Evolutionary conservation across 2,797 vertebrate genomes (phyloP), one percentile per base, ranked within the genome.

Genomic region (Aythya fuligula): DNA sequence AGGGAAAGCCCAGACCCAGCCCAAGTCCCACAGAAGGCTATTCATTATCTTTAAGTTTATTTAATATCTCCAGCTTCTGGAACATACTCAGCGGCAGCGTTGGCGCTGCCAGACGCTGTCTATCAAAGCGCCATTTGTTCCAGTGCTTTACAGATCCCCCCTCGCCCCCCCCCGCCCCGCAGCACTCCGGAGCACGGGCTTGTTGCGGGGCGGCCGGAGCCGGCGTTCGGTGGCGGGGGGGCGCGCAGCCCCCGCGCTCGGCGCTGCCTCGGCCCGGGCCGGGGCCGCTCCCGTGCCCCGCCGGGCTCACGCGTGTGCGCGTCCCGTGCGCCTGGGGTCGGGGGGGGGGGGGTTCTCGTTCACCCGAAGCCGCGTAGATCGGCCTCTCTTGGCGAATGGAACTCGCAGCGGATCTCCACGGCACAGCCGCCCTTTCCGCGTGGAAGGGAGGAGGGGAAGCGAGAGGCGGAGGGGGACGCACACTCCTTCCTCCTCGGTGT

Each of bases 31-130:
- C 95, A 91, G 97, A 95, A 98, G 96, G 96, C 91, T 78, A 96
- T 97, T 96, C 95, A 97, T 98, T 95, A 97, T 93, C 88, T 92
- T 89, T 85, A 67, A 94, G 97, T 97, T 98, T 97, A 97, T 97
- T 97, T 97, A 96, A 96, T 97, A 95, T 95, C 97, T 94, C 67
- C 17, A 76, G 81, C 95, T 86, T 88, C 95, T 95, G 97, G 94
- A 93, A 93, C 84, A 83, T 78, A 93, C 90, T 97, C 92, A 36
- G 70, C 74, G 32, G 94, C 92, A 41, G 94, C 74, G 64, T 73
- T 93, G 97, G 91, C 86, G 67, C 38, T 51, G 96, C 96, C 94
- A 96, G 95, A 95, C 93, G 83, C 64, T 94, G 87, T 92, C 73
- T 70, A 84, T 96, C 90, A 89, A 92, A 97, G 93, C 90, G 85